Evolutionary conservation across 2,797 vertebrate species (phyloP).

Genomic region (Otolemur crassicaudatus): DNA sequence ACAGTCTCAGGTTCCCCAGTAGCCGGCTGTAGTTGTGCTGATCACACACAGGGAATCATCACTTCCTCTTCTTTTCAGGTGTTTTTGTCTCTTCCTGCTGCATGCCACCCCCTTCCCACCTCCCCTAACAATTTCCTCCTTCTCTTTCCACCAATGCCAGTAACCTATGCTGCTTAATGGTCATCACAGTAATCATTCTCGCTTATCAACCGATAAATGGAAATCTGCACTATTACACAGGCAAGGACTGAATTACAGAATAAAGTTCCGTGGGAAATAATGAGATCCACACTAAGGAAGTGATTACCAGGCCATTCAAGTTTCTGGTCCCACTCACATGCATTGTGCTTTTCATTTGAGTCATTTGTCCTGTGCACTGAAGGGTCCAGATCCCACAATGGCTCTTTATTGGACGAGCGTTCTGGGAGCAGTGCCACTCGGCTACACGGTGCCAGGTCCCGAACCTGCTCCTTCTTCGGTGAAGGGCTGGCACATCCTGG

Average conservation of each 20-base stretch:
- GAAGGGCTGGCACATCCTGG: not conserved
- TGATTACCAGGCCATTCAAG: conserved; percentile 68
- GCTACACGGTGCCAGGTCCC: conserved; percentile 64
- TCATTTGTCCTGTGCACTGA: not conserved
- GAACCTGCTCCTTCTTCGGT: conserved; percentile 60
- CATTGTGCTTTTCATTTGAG: conserved; percentile 63
- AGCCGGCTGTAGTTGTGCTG: not conserved
- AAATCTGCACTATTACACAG: conserved; percentile 53
- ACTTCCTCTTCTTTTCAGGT: not conserved
- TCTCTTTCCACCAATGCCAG: not conserved
- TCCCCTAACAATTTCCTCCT: conserved; percentile 27
- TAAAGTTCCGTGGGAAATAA: conserved; percentile 61
- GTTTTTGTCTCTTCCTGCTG: not conserved
- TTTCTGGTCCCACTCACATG: conserved; percentile 61
- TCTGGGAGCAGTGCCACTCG: conserved; percentile 77
- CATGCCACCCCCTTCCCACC: not conserved
- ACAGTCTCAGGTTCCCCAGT: not conserved
- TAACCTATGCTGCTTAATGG: not conserved
- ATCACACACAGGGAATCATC: not conserved
- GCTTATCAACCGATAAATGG: conserved; percentile 66
- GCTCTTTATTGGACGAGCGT: conserved; percentile 68
- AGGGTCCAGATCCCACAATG: conserved; percentile 66
- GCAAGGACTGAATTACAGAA: conserved; percentile 32
- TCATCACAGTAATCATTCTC: conserved; percentile 59
- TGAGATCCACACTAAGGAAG: conserved; percentile 37